These are phyloP conservation scores for Rhinolophus sinicus DNA, from an alignment of 2,113 vertebrate genomes.

Conservation along the genomic window DNA sequence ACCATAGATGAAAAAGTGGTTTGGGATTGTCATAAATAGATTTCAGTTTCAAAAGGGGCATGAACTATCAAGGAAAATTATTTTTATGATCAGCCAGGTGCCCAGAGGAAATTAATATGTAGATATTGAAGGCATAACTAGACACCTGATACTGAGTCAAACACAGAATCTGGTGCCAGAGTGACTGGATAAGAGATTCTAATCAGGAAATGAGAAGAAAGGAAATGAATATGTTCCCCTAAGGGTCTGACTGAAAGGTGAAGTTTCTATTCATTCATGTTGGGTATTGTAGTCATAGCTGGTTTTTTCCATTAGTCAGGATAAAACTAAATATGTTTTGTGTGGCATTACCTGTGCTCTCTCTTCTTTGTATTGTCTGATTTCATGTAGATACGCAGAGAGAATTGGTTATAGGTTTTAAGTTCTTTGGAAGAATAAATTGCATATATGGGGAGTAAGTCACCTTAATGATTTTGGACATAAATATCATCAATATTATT, in stretches of 20 bases:
- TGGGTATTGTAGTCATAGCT: conserved; percentile 10
- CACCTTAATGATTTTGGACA: not conserved
- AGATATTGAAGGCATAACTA: conserved; percentile 65
- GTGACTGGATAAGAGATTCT: conserved; percentile 66
- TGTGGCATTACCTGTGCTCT: not conserved
- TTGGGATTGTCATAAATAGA: conserved; percentile 73
- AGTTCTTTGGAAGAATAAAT: conserved; percentile 9
- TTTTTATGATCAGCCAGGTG: conserved; percentile 71
- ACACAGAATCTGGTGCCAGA: conserved; percentile 1
- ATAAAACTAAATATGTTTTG: not conserved
- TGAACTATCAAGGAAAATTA: conserved; percentile 60
- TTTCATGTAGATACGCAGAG: not conserved
- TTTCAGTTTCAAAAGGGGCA: conserved; percentile 57
- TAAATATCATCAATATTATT: not conserved
- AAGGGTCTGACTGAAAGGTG: not conserved
- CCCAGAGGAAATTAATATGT: conserved; percentile 82
- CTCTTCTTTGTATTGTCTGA: not conserved
- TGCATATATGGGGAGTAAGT: not conserved
- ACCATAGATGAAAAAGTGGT: conserved; percentile 60
- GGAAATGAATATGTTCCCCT: conserved; percentile 38
- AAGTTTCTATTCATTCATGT: conserved; percentile 5
- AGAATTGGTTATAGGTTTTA: not conserved
- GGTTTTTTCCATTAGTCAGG: not conserved
- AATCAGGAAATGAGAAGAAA: conserved; percentile 62
- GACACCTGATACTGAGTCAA: conserved; percentile 49